Evolutionary conservation across 1,140 invertebrate species (phyloP).

Genomic region (Papilio aristodemus): DNA sequence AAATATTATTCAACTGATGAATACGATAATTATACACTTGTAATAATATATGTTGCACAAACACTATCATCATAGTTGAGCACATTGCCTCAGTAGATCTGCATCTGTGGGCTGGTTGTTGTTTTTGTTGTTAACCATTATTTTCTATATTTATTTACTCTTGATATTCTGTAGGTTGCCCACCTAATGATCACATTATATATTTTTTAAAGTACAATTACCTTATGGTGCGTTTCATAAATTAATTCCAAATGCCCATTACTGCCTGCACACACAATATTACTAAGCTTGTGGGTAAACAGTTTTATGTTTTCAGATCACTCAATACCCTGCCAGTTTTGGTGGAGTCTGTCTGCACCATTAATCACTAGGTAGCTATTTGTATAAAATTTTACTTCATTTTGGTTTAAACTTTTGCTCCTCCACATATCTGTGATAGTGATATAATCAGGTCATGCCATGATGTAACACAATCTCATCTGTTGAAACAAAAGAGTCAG

Average conservation of each 20-base stretch:
- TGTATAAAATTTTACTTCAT: neutral
- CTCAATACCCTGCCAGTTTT: conserved; percentile 6
- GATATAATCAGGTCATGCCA: no score
- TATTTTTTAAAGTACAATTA: no score
- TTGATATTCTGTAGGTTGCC: neutral
- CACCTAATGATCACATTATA: no score
- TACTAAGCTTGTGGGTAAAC: neutral
- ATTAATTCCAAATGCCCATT: no score
- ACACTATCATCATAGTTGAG: neutral
- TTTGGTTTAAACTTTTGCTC: neutral
- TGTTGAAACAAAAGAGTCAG: no score
- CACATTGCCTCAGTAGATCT: neutral
- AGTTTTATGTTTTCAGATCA: conserved; percentile 5
- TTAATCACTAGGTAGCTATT: neutral
- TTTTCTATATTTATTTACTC: neutral
- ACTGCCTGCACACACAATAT: neutral
- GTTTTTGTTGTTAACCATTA: neutral
- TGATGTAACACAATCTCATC: no score
- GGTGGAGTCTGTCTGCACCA: neutral
- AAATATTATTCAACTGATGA: neutral
- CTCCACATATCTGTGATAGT: no score
- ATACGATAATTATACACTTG: neutral
- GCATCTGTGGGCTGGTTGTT: neutral
- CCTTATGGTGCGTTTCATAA: no score
- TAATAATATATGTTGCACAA: neutral